Evolutionary conservation across 2,797 vertebrate genomes (phyloP).

Genomic region (Xiphorhynchus erythropygius): DNA sequence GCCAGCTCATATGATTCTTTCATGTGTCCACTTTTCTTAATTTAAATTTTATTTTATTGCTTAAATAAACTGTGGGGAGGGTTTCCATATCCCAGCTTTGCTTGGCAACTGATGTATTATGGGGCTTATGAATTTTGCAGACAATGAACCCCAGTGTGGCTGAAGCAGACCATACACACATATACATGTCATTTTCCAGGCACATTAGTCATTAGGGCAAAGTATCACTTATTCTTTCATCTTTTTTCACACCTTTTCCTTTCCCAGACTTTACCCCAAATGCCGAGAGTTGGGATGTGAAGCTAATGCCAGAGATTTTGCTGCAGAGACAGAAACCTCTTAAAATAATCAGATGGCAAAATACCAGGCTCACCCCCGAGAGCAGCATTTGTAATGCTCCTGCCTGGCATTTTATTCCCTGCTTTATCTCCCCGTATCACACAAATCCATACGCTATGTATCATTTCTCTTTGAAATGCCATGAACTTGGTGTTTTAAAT

Average conservation of each 20-base stretch:
- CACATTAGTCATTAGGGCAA: background rate
- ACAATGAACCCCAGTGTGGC: slow-evolving; percentile 42
- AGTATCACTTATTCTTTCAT: background rate
- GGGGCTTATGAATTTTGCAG: slow-evolving; percentile 12
- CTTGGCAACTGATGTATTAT: slow-evolving; percentile 33
- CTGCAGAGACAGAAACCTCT: slow-evolving; percentile 24
- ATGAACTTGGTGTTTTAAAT: slow-evolving; percentile 80
- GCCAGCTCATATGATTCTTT: background rate
- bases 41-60: background rate
- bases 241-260: slow-evolving; percentile 37
- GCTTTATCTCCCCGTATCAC: slow-evolving; percentile 48
- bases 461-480: slow-evolving; percentile 77
- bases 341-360: slow-evolving; percentile 64
- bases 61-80: slow-evolving; percentile 42
- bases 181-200: background rate
- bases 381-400: background rate
- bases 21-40: background rate
- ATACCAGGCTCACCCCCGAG: slow-evolving; percentile 58
- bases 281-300: background rate
- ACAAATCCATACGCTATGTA: slow-evolving; percentile 17
- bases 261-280: background rate
- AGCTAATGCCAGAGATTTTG: slow-evolving; percentile 33
- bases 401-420: slow-evolving; percentile 41
- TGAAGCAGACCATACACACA: background rate
- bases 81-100: background rate